Evolutionary conservation across 2,797 vertebrate species (phyloP).

Genomic region (Galago senegalensis): DNA sequence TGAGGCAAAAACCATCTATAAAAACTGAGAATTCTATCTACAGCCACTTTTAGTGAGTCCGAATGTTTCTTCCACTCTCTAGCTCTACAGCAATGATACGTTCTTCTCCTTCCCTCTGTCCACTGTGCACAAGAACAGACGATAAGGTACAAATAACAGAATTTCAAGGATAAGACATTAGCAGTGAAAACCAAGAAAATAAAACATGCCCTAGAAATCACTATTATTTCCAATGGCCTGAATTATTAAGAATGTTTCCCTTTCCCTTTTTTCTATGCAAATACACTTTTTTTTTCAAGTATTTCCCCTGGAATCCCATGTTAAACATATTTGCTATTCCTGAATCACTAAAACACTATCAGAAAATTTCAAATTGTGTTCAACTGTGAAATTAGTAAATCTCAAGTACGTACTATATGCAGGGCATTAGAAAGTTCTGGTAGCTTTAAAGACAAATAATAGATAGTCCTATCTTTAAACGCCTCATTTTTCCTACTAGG

Average conservation of each 20-base stretch:
- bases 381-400: background rate
- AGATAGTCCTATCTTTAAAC: background rate
- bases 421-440: background rate
- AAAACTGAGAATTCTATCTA: background rate
- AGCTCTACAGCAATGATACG: background rate
- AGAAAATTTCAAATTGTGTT: background rate
- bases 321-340: background rate
- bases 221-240: background rate
- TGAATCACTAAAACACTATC: conserved; percentile 11
- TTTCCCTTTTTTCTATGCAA: background rate
- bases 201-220: conserved; percentile 11
- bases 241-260: background rate
- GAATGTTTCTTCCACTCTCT: background rate
- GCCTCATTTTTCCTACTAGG: background rate
- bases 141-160: background rate
- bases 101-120: background rate
- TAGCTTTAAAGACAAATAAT: background rate
- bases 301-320: background rate
- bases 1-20: background rate
- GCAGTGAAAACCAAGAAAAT: background rate
- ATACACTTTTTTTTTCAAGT: background rate
- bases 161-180: background rate
- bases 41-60: conserved; percentile 14
- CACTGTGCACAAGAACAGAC: background rate
- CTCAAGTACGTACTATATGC: background rate